Conservation (phyloP, 2,888 invertebrate species). For the Pristionchus maxplancki region DNA sequence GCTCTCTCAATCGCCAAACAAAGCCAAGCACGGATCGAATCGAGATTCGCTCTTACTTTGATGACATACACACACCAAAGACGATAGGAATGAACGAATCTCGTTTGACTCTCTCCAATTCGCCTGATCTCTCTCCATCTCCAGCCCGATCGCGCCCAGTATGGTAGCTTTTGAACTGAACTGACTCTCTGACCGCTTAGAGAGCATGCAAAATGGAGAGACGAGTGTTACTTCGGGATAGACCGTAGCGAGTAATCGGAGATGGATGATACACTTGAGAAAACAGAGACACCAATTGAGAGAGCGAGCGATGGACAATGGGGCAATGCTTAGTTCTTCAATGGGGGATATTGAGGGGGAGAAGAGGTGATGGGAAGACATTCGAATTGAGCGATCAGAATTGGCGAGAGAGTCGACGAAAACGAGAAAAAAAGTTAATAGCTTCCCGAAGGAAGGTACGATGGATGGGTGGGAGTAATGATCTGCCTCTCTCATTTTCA, state of each 20-base stretch:
- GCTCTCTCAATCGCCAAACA: conserved; percentile 12
- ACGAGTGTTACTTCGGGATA: neutral
- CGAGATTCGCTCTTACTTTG: conserved; percentile 34
- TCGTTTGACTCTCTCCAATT: neutral
- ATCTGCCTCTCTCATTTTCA: no score
- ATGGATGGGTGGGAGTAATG: no score
- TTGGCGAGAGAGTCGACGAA: no score
- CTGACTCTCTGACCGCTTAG: neutral
- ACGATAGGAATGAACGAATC: neutral
- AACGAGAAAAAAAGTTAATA: no score
- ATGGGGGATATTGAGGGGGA: neutral
- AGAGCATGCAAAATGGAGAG: neutral
- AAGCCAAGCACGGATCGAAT: neutral
- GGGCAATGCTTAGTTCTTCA: conserved; percentile 5
- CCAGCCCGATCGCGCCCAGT: neutral
- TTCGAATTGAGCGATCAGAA: neutral
- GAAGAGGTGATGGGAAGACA: neutral
- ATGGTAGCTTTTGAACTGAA: neutral
- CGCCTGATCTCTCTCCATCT: neutral
- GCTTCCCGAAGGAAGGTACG: no score
- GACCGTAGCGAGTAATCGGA: conserved; percentile 5
- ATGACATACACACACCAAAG: neutral
- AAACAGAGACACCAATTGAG: conserved; percentile 10
- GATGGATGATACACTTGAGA: conserved; percentile 22
- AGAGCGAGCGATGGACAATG: neutral